Conservation (phyloP, 2,888 invertebrate species). For the Galerucella pusilla region DNA sequence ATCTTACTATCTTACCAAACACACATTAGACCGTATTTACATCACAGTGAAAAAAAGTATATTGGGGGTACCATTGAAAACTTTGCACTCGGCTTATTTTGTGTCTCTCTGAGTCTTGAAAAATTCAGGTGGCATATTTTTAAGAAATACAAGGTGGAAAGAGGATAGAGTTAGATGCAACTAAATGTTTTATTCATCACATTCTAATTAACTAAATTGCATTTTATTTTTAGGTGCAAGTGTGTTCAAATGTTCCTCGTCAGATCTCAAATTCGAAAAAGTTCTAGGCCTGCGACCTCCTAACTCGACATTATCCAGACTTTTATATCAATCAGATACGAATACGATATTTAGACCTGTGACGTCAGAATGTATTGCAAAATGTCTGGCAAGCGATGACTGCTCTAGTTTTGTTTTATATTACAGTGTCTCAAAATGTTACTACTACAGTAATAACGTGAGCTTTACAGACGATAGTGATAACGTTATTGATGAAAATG, state of each 20-base stretch:
- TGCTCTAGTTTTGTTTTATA: constrained; percentile 62
- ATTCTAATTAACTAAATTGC: no score
- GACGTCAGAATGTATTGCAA: constrained; percentile 60
- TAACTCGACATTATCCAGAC: constrained; percentile 44
- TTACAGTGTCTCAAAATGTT: constrained; percentile 60
- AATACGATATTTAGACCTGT: constrained; percentile 52
- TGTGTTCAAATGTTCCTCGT: constrained; percentile 55
- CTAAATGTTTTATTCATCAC: no score
- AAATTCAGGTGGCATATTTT: no score
- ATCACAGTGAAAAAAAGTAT: no score
- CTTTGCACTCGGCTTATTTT: no score
- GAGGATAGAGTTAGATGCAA: no score
- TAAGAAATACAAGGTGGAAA: no score
- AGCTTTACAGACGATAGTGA: constrained; percentile 55
- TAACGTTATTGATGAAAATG: constrained; percentile 67
- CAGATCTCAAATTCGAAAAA: constrained; percentile 61
- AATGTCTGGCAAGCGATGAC: constrained; percentile 55
- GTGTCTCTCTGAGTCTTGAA: no score
- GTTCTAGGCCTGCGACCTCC: constrained; percentile 60
- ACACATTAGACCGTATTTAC: no score
- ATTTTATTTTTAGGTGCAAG: constrained; percentile 48
- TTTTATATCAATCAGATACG: constrained; percentile 52
- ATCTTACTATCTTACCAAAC: no score
- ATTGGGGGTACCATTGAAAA: no score
- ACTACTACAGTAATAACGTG: constrained; percentile 55